Evolutionary conservation across 1,140 invertebrate genomes (phyloP).

Genomic region (Caenorhabditis brenneri): DNA sequence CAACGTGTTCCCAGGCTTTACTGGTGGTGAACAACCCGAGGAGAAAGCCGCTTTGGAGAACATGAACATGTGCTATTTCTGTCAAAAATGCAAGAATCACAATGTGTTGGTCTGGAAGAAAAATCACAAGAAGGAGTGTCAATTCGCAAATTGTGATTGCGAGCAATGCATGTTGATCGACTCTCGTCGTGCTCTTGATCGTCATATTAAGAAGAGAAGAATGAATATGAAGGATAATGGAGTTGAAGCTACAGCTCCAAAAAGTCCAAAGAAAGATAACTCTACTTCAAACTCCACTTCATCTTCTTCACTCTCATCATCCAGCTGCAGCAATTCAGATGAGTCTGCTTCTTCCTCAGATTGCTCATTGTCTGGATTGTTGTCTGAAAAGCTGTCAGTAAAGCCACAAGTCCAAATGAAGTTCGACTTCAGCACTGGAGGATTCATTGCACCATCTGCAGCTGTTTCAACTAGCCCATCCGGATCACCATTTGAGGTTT

Average conservation of each 20-base stretch:
- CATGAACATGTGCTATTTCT: conserved; percentile 68
- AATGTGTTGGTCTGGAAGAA: conserved; percentile 67
- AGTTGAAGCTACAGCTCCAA: too few species aligned
- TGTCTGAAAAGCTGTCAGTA: neutral
- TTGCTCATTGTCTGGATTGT: neutral
- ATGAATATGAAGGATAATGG: conserved; percentile 1
- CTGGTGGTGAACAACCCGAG: neutral
- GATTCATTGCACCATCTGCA: neutral
- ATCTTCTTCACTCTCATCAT: neutral
- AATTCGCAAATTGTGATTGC: conserved; percentile 62
- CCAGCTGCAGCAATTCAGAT: conserved; percentile 13
- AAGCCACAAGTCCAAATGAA: conserved; percentile 7
- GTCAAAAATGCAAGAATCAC: conserved; percentile 70
- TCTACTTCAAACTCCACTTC: neutral
- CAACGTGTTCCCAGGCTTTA: conserved; percentile 18
- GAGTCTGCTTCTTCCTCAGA: neutral
- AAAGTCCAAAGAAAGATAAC: conserved; percentile 18
- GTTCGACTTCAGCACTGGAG: conserved; percentile 1
- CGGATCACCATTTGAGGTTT: conserved; percentile 32
- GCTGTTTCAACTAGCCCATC: conserved; percentile 14
- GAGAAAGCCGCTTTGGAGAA: conserved; percentile 43
- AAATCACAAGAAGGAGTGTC: conserved; percentile 65
- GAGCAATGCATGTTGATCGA: conserved; percentile 67
- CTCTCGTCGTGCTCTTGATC: conserved; percentile 63
- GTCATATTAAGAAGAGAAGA: conserved; percentile 62